A percentile compares a stretch with the other conserved stretches of the same genome.
Conservation (phyloP, 2,797 vertebrate species). For the Anguilla pacifica region DNA sequence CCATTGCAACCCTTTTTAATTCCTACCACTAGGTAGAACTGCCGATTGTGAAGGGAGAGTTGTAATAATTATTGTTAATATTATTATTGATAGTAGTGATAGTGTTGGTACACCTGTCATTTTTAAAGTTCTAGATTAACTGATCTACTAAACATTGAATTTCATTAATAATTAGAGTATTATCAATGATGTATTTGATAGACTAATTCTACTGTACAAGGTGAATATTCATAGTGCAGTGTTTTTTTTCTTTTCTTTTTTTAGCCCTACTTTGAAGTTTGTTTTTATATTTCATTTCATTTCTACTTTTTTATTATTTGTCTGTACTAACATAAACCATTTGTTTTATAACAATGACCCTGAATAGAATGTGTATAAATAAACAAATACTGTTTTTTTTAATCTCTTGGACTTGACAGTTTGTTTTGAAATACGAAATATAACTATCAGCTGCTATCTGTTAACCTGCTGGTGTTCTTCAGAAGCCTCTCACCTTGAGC, state of each 20-base stretch:
- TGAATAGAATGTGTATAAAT: constrained; percentile 2
- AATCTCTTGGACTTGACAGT: not conserved
- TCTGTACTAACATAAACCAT: constrained; percentile 19
- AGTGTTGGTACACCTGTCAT: constrained; percentile 21
- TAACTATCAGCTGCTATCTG: not conserved
- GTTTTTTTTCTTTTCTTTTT: constrained; percentile 58
- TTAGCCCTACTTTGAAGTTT: constrained; percentile 19
- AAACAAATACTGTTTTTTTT: not conserved
- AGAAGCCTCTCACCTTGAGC: constrained; percentile 12
- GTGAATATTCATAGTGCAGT: constrained; percentile 55
- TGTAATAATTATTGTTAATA: constrained; percentile 26
- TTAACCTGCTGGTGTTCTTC: not conserved
- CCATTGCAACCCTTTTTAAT: constrained; percentile 6
- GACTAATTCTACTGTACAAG: constrained; percentile 72
- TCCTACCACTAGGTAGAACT: constrained; percentile 18
- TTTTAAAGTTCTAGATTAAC: constrained; percentile 30
- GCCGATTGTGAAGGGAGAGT: not conserved
- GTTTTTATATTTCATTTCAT: constrained; percentile 22
- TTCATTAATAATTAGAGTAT: constrained; percentile 61
- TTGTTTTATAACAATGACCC: constrained; percentile 6
- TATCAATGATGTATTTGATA: constrained; percentile 72
- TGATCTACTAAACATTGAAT: constrained; percentile 36
- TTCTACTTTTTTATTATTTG: constrained; percentile 26
- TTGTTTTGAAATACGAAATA: not conserved
- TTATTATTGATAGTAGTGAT: constrained; percentile 24